Conservation (phyloP, 2,888 invertebrate species). For the Glaucopsyche alexis region DNA sequence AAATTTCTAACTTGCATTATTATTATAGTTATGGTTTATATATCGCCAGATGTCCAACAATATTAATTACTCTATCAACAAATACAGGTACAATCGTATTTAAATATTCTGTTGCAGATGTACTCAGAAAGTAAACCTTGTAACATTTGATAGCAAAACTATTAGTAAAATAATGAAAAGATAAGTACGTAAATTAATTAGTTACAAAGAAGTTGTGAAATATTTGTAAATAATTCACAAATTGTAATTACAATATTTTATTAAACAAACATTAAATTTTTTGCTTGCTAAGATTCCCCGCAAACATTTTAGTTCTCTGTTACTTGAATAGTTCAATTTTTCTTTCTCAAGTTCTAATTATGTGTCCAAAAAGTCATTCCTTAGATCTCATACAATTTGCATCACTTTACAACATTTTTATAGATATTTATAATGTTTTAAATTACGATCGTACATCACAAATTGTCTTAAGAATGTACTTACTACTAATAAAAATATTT, state of each 20-base stretch:
- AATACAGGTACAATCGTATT: slow-evolving; percentile 4
- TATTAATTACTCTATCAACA: slow-evolving; percentile 23
- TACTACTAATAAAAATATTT: too few relatives aligned
- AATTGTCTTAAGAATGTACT: too few relatives aligned
- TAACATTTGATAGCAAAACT: background rate
- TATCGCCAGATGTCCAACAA: slow-evolving; percentile 22
- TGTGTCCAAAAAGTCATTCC: too few relatives aligned
- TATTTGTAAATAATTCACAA: too few relatives aligned
- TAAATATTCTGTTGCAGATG: background rate
- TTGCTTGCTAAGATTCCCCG: background rate
- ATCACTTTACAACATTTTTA: background rate
- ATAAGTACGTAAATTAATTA: too few relatives aligned
- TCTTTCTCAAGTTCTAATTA: background rate
- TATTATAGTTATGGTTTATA: slow-evolving; percentile 42
- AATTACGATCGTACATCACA: too few relatives aligned
- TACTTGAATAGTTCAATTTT: background rate
- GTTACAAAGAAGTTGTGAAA: too few relatives aligned
- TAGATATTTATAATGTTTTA: background rate
- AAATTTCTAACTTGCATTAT: slow-evolving; percentile 66
- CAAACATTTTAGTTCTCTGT: too few relatives aligned
- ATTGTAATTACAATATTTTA: background rate
- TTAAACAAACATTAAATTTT: background rate
- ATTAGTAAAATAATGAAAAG: too few relatives aligned
- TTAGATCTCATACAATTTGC: background rate
- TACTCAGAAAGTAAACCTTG: background rate